Percentiles rank a stretch among this genome's conserved stretches.
These are phyloP conservation scores for Cepaea hortensis DNA, from an alignment of 2,888 invertebrate genomes.

Conservation along the genomic window DNA sequence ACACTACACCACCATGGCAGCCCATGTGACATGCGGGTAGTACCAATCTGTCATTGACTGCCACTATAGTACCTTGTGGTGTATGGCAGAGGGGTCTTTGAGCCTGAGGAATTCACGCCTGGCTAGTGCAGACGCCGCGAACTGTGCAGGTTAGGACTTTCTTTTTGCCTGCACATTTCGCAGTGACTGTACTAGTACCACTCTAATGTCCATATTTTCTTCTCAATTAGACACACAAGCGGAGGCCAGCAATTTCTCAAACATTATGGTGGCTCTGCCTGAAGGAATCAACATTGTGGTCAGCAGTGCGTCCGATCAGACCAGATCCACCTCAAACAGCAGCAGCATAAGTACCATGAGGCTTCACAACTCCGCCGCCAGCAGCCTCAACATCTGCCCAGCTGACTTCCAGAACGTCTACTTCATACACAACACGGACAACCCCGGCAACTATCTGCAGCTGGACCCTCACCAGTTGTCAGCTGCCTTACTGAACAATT, in stretches of 20 bases:
- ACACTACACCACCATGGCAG: no score
- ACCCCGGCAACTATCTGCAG: constrained; percentile 28
- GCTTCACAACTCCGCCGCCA: background rate
- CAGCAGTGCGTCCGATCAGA: background rate
- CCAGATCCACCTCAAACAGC: background rate
- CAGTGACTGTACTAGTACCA: no score
- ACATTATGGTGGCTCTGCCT: constrained; percentile 27
- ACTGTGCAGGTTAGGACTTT: no score
- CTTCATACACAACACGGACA: constrained; percentile 28
- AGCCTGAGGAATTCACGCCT: no score
- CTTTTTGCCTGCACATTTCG: no score
- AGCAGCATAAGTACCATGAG: background rate
- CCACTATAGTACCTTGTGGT: no score
- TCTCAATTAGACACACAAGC: background rate
- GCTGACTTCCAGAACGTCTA: constrained; percentile 23
- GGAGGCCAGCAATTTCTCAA: background rate
- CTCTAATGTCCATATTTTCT: background rate
- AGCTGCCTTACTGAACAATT: constrained; percentile 17
- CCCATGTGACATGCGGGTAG: no score
- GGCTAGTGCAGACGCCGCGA: no score
- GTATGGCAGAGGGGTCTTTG: no score
- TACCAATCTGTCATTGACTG: no score
- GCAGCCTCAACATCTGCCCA: background rate
- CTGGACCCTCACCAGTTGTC: constrained; percentile 24
- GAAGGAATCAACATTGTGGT: constrained; percentile 29